Conservation (phyloP, 2,113 vertebrate species). For the Neogobius melanostomus region DNA sequence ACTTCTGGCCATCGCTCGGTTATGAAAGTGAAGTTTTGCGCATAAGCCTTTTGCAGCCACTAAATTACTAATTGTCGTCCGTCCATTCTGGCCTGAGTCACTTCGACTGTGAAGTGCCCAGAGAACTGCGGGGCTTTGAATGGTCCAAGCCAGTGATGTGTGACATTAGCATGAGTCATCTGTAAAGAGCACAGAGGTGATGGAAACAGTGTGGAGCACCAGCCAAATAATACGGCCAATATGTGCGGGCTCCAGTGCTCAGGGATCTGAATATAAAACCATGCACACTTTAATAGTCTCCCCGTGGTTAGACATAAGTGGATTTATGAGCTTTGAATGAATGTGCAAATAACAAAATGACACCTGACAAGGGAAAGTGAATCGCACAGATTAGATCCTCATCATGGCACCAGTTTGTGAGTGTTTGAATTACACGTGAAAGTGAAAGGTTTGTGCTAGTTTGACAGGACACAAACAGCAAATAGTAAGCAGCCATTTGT, state of each 20-base stretch:
- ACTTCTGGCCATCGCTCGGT: slow-evolving; percentile 17
- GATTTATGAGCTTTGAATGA: not conserved
- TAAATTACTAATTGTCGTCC: slow-evolving; percentile 30
- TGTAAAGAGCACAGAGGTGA: slow-evolving; percentile 21
- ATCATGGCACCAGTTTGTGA: not conserved
- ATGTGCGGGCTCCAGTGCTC: not conserved
- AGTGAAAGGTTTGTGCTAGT: too few species aligned
- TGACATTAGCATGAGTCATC: slow-evolving; percentile 31
- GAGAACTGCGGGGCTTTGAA: slow-evolving; percentile 30
- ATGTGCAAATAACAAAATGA: not conserved
- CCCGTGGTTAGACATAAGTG: not conserved
- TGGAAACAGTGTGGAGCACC: slow-evolving; percentile 20
- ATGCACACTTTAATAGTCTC: not conserved
- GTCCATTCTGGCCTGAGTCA: slow-evolving; percentile 21
- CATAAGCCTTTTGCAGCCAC: slow-evolving; percentile 19
- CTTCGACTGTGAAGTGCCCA: slow-evolving; percentile 34
- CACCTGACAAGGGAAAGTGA: not conserved
- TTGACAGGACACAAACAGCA: too few species aligned
- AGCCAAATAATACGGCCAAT: slow-evolving; percentile 9
- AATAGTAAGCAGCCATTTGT: too few species aligned
- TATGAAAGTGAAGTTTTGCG: slow-evolving; percentile 27
- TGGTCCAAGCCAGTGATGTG: slow-evolving; percentile 43
- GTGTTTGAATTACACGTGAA: not conserved
- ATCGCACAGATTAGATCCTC: not conserved
- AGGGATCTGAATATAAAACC: slow-evolving; percentile 13